Conservation (phyloP, 2,113 vertebrate species). For the Butorides virescens region DNA sequence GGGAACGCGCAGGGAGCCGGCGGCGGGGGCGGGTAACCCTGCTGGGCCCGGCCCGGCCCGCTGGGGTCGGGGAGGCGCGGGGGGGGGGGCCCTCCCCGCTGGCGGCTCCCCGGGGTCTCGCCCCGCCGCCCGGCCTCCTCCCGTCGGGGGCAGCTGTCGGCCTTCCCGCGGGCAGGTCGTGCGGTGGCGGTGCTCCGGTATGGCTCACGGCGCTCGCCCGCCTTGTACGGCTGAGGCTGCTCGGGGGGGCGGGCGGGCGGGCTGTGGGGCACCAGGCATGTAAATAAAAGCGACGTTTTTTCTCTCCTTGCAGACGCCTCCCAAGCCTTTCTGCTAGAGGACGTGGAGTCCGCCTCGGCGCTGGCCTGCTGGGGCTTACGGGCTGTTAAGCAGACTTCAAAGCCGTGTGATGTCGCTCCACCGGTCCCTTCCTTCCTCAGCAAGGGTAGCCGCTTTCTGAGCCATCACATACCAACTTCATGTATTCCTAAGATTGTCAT, state of each 20-base stretch:
- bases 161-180: neutral
- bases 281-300: neutral
- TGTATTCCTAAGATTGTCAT: slow-evolving; percentile 8
- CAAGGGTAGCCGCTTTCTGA: slow-evolving; percentile 53
- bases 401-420: neutral
- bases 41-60: neutral
- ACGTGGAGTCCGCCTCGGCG: neutral
- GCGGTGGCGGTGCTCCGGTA: neutral
- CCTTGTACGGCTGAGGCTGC: neutral
- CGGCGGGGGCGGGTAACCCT: neutral
- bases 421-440: neutral
- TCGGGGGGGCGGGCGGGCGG: neutral
- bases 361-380: neutral
- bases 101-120: neutral
- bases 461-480: slow-evolving; percentile 22
- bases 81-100: neutral
- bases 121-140: neutral
- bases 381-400: slow-evolving; percentile 1
- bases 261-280: neutral
- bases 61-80: neutral
- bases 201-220: neutral
- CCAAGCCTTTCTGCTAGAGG: neutral
- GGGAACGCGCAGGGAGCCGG: too few relatives aligned
- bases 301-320: slow-evolving; percentile 27
- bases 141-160: neutral